These are phyloP conservation scores for Nomada fucata DNA, from an alignment of 2,888 invertebrate species.

Conservation along the genomic window DNA sequence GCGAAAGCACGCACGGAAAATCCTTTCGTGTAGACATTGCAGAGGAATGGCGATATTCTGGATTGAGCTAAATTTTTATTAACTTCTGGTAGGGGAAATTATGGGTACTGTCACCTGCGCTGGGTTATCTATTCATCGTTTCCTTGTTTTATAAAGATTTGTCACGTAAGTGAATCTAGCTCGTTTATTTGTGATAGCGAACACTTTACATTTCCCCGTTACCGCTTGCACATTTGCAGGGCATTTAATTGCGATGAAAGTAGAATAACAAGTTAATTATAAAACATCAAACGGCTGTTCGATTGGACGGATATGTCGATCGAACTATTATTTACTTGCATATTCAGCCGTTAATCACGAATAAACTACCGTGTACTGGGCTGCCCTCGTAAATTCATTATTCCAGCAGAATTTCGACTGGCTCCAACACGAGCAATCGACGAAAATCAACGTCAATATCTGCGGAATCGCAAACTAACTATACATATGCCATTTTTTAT, in stretches of 20 bases:
- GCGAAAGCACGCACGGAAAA: neutral
- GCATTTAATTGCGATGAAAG: no score
- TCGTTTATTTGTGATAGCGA: neutral
- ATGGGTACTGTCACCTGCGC: neutral
- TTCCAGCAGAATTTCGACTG: neutral
- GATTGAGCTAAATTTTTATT: neutral
- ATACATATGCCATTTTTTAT: neutral
- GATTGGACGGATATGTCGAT: no score
- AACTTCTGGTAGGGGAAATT: neutral
- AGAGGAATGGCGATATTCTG: neutral
- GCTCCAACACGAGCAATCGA: neutral
- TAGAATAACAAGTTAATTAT: no score
- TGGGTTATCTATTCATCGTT: no score
- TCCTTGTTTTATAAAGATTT: neutral
- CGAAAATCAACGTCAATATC: neutral
- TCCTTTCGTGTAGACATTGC: neutral
- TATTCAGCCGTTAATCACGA: no score
- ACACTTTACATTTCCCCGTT: no score
- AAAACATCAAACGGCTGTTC: no score
- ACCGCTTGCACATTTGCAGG: no score
- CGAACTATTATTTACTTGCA: no score
- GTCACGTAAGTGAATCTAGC: neutral
- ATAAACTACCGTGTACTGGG: neutral
- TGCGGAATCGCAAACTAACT: neutral
- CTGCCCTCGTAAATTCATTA: neutral